Evolutionary conservation across 2,113 vertebrate genomes (phyloP), one percentile per base, ranked within the genome.

Genomic region (Narcine bancroftii): DNA sequence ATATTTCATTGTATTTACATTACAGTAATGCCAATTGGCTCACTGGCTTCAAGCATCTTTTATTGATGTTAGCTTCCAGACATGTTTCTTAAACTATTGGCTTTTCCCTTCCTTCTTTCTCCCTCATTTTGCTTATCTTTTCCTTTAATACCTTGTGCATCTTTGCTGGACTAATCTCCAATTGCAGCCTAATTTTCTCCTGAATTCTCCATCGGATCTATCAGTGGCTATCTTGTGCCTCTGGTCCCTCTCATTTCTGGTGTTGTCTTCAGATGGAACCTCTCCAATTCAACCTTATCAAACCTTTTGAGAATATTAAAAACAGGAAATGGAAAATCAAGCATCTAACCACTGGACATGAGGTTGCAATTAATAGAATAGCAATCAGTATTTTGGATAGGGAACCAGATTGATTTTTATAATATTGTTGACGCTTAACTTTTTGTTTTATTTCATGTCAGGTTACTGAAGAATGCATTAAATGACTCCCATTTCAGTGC

Each of bases 401-500:
- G 42, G 19, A 77, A 45, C 15, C 11, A 45, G 19, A 21, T 39
- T 11, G 21, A 36, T 39, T 4, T 75, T 6, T 81, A 42, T 81
- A 29, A 75, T 81, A 2, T 81, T 50, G 5, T 29, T 36, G 5
- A 9, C 39, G 56, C 56, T 63, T 17, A n/a, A 39, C 63, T 11
- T 36, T 47, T 17, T 0, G 24, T 92, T 53, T 45, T 50, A 33
- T 69, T 33, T 50, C 3, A 13, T 39, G 26, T 2, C 95, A 99
- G 99, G 98, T 93, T 99, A 94, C 95, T 99, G 94, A 99, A 99
- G 95, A 98, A 99, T 0, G 96, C 97, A 77, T 96, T 99, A 21
- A 98, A 98, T 95, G 98, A 99, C 94, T 97, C 97, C 0, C 98
- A 99, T 96, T 99, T 99, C 96, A 98, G 97, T n/a, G 97, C 97